phyloP scores from a whole-genome alignment of 2,888 invertebrate genomes.

The Zhengitettix transpicula region DNA sequence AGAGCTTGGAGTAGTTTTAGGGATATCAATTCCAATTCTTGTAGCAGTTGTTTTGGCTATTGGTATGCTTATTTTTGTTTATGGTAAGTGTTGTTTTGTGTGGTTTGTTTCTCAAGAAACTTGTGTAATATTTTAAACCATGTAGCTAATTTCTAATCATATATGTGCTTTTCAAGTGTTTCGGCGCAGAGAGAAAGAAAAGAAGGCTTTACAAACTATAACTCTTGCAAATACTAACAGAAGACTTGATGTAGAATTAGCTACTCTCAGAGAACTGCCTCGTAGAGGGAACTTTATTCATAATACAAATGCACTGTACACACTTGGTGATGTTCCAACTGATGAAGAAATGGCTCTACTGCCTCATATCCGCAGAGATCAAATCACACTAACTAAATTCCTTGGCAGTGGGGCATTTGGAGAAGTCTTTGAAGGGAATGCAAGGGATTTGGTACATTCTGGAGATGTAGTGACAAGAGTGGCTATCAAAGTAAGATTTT shows the following conservation, averaged over 20 bases:
- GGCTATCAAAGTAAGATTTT: conserved; percentile 63
- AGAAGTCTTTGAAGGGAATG: conserved; percentile 87
- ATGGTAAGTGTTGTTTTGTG: conserved; percentile 27
- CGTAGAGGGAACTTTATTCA: conserved; percentile 54
- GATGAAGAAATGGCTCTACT: conserved; percentile 63
- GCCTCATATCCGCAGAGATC: conserved; percentile 73
- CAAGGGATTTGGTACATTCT: conserved; percentile 44
- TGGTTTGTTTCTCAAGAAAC: too few species aligned
- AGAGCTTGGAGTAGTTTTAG: conserved; percentile 39
- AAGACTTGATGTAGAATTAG: conserved; percentile 62
- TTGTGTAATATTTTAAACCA: neutral
- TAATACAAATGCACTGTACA: conserved; percentile 71
- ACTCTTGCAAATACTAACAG: conserved; percentile 22
- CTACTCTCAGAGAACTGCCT: conserved; percentile 70
- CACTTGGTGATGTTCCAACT: conserved; percentile 35
- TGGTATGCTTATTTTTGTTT: conserved; percentile 30
- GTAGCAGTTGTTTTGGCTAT: conserved; percentile 25
- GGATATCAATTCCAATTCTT: conserved; percentile 40
- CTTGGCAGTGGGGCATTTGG: conserved; percentile 95
- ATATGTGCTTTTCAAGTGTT: conserved; percentile 32
- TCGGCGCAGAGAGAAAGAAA: conserved; percentile 45
- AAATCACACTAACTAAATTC: conserved; percentile 73
- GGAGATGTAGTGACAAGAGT: conserved; percentile 48
- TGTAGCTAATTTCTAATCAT: neutral
- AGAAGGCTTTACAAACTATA: conserved; percentile 45